These are phyloP conservation scores for Agonopterix alstromeriana DNA, from an alignment of 2,888 invertebrate species.

Conservation along the genomic window DNA sequence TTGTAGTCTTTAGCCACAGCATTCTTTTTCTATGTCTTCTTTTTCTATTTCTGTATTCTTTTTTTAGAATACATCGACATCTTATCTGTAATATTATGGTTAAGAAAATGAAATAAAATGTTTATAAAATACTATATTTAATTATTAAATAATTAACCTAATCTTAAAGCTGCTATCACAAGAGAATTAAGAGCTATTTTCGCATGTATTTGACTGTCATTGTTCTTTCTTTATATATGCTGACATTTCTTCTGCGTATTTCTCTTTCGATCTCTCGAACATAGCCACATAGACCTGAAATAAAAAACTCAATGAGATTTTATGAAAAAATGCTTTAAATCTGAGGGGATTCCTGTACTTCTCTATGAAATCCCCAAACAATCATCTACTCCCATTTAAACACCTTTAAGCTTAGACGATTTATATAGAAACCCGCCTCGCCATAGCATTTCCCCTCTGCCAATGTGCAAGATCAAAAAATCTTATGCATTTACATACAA, in stretches of 20 bases:
- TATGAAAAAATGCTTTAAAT: neutral
- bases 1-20: too few species aligned
- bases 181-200: conserved; percentile 36
- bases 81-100: too few species aligned
- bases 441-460: too few species aligned
- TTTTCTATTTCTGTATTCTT: too few species aligned
- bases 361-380: neutral
- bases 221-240: conserved; percentile 77
- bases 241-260: conserved; percentile 85
- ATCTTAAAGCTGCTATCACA: conserved; percentile 68
- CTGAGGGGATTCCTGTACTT: neutral
- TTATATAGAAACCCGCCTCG: too few species aligned
- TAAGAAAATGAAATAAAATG: neutral
- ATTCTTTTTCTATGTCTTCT: too few species aligned
- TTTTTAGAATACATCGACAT: too few species aligned
- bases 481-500: too few species aligned
- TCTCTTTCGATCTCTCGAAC: conserved; percentile 85
- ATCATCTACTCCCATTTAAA: too few species aligned
- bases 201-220: conserved; percentile 29
- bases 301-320: conserved; percentile 9
- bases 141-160: conserved; percentile 24
- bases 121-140: conserved; percentile 20
- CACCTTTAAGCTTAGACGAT: too few species aligned
- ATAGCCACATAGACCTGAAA: conserved; percentile 83
- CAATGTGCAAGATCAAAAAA: too few species aligned